Percentiles rank a stretch among this genome's conserved stretches.
These are phyloP conservation scores for Brachionus asplanchnoidis DNA, from an alignment of 1,140 invertebrate species.

Conservation along the genomic window DNA sequence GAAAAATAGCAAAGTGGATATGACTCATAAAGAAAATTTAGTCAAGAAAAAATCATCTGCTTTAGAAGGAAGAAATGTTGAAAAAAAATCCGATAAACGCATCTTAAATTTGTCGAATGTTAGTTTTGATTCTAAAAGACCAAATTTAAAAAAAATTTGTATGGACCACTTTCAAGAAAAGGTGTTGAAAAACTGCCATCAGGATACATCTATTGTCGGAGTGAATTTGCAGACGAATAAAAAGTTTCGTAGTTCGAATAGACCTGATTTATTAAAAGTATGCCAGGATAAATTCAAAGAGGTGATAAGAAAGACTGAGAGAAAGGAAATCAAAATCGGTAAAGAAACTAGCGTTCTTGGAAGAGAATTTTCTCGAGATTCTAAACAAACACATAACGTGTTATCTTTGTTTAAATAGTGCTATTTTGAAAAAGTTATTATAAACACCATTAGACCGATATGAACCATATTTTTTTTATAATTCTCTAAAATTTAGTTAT, in stretches of 20 bases:
- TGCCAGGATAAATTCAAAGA: background rate
- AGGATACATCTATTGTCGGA: background rate
- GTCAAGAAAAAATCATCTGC: background rate
- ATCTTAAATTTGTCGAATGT: background rate
- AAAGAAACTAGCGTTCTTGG: background rate
- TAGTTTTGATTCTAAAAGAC: background rate
- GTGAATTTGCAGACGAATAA: background rate
- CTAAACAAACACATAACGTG: background rate
- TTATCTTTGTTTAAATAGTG: background rate
- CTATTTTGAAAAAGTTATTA: background rate
- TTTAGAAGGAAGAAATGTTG: background rate
- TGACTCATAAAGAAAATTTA: background rate
- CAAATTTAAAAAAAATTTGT: slow-evolving; percentile 10
- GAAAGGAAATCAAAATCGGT: background rate
- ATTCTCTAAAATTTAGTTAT: background rate
- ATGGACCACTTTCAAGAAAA: background rate
- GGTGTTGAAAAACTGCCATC: background rate
- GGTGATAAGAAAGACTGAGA: background rate
- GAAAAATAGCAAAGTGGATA: background rate
- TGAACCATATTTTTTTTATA: background rate
- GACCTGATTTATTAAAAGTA: background rate
- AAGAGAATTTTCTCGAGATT: background rate
- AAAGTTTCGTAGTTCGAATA: background rate
- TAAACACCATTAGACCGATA: background rate
- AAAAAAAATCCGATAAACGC: background rate